phyloP scores from a whole-genome alignment of 37 sponge, comb jelly and placozoan species.

The Diacarnus erythraeanus region DNA sequence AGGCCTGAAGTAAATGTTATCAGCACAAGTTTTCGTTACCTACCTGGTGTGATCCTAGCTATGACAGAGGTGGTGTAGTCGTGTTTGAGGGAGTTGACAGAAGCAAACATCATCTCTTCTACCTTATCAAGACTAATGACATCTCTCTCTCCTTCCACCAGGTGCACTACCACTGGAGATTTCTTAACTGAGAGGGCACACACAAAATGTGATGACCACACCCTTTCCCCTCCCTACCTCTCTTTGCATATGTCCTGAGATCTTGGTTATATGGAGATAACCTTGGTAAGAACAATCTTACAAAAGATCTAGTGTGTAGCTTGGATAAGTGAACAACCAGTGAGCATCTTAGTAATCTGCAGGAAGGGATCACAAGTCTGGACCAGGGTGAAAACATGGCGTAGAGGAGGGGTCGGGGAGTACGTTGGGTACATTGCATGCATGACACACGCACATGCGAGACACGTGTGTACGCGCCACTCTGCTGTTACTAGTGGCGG shows the following conservation, averaged over 20 bases:
- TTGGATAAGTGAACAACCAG: too few species aligned
- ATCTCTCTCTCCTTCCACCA: conserved; percentile 45
- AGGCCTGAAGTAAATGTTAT: neutral
- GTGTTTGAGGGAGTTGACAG: conserved; percentile 49
- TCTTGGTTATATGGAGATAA: neutral
- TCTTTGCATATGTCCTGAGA: neutral
- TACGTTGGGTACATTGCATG: too few species aligned
- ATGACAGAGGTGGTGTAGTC: conserved; percentile 58
- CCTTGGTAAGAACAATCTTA: too few species aligned
- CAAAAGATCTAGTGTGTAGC: too few species aligned
- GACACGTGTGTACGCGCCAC: too few species aligned
- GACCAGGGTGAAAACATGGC: neutral
- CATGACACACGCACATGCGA: too few species aligned
- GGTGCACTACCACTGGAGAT: neutral
- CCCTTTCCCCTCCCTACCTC: neutral
- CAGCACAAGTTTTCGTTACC: neutral
- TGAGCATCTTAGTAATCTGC: too few species aligned
- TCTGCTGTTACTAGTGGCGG: too few species aligned
- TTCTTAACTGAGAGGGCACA: too few species aligned
- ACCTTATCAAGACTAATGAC: conserved; percentile 51
- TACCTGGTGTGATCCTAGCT: conserved; percentile 73
- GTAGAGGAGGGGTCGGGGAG: too few species aligned
- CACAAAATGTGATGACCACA: neutral
- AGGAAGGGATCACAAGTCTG: too few species aligned
- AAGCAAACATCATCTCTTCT: conserved; percentile 37